Evolutionary conservation across 2,113 vertebrate genomes (phyloP), one percentile per base, ranked within the genome.

Genomic region (Toxotes jaculatrix): DNA sequence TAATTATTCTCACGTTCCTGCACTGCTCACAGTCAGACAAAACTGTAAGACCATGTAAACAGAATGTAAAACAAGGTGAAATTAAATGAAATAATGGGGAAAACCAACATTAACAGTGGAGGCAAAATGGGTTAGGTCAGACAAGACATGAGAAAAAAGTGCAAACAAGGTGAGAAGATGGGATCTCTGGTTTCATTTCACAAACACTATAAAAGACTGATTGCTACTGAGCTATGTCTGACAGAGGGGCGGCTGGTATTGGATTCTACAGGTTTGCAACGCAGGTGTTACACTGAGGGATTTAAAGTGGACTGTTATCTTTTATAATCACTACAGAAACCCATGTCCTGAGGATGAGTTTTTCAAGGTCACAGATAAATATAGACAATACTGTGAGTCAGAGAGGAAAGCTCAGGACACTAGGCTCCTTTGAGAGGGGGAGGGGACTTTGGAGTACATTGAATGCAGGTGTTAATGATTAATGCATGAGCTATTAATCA

Each of bases 331-430:
- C 31, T 40, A 14, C 38, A 45, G n/a, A 62, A 23, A 72, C 3
- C 7, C 3, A 19, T 7, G 8, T 31, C 47, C 27, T 10, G 57
- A 7, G 0, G 36, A 53, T 45, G 16, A 68, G 23, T 42, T 51
- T 57, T 64, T 34, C n/a, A 73, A 66, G 71, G 83, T 62, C 27
- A 31, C 13, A 27, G 38, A 62, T 68, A 36, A 74, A 65, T 17
- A n/a, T 45, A 27, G 21, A 61, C 27, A 17, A 31, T 14, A 53
- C 60, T 32, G 21, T 0, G 5, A 63, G 17, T 31, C 13, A 34
- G 14, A 47, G 6, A 65, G 14, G 12, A 40, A 55, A 23, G n/a
- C 53, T 67, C 23, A 13, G 42, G 23, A 51, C 23, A 40, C 47
- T 16, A 55, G 45, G 2, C 10, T 23, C 42, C 5, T 62, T 65